Evolutionary conservation across 2,888 invertebrate species (phyloP).

Genomic region (Dromius quadrimaculatus): DNA sequence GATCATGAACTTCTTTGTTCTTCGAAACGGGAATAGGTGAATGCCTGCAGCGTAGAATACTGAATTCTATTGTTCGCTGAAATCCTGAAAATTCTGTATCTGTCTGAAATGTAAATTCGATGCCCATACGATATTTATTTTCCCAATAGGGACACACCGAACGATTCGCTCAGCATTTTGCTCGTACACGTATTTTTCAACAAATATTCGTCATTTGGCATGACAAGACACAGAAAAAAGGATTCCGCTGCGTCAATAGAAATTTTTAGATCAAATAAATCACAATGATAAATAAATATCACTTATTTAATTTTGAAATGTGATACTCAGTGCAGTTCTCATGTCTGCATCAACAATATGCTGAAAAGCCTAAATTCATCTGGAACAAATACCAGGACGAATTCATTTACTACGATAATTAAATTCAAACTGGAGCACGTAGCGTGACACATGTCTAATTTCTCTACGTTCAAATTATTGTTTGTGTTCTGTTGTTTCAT

Average conservation of each 20-base stretch:
- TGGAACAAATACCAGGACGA: background rate
- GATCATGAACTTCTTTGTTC: background rate
- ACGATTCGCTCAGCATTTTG: conserved; percentile 5
- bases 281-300: background rate
- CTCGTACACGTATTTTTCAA: conserved; percentile 16
- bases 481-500: conserved; percentile 3
- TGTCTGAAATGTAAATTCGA: conserved; percentile 26
- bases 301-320: background rate
- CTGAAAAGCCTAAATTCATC: no score
- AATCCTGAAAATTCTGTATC: conserved; percentile 17
- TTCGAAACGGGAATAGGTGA: background rate
- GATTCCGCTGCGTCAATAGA: background rate
- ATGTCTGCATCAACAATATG: background rate
- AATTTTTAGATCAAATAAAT: background rate
- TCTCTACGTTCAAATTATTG: conserved; percentile 16
- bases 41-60: conserved; percentile 16
- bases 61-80: conserved; percentile 12
- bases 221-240: background rate
- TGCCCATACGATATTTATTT: conserved; percentile 17
- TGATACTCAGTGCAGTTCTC: background rate
- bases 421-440: conserved; percentile 1
- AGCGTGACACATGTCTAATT: conserved; percentile 18
- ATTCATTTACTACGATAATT: conserved; percentile 11
- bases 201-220: conserved; percentile 13
- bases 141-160: background rate